Evolutionary conservation across 2,888 invertebrate species (phyloP).

Genomic region (Eulithis prunata): DNA sequence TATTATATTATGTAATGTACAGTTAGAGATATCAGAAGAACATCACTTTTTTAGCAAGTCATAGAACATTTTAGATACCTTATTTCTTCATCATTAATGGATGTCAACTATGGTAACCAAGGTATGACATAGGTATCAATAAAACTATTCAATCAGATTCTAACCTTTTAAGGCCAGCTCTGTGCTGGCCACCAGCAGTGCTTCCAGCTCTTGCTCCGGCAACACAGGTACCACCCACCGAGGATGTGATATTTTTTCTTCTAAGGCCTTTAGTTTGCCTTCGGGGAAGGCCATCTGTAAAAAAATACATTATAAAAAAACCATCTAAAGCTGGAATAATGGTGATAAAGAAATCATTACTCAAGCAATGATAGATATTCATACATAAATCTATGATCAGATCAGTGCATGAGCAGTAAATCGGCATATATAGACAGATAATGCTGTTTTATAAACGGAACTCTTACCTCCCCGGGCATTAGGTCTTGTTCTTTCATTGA

Average conservation of each 20-base stretch:
- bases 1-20: background rate
- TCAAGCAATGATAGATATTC: no score
- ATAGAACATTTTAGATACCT: no score
- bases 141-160: background rate
- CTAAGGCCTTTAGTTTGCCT: conserved; percentile 93
- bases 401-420: no score
- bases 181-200: conserved; percentile 94
- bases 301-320: conserved; percentile 2
- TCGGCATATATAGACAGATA: background rate
- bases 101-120: no score
- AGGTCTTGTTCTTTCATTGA: conserved; percentile 82
- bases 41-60: no score
- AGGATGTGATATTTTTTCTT: conserved; percentile 98
- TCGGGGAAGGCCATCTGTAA: conserved; percentile 89
- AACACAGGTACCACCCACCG: conserved; percentile 99
- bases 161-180: conserved; percentile 90
- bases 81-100: no score
- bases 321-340: no score
- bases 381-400: no score
- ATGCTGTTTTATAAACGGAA: conserved; percentile 1
- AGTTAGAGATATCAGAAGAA: no score
- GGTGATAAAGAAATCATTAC: no score
- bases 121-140: background rate
- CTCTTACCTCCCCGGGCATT: conserved; percentile 77
- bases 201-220: conserved; percentile 97